A percentile compares a stretch with the other conserved stretches of the same genome.
Evolutionary conservation across 2,113 vertebrate species (phyloP).

Genomic region (Condylura cristata): DNA sequence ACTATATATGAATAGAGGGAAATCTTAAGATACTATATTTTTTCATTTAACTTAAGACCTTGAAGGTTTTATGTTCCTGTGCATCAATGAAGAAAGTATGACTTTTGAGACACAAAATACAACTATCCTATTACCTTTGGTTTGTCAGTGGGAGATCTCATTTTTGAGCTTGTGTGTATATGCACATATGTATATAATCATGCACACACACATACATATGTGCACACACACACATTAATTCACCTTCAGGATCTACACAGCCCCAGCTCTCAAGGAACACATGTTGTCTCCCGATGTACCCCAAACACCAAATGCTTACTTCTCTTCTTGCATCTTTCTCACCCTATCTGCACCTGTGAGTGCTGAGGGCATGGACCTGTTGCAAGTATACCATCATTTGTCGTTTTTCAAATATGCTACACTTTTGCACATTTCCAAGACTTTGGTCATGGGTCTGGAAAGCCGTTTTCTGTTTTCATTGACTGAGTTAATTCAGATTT

Average conservation of each 20-base stretch:
- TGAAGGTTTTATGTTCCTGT: neutral
- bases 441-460: neutral
- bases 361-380: fast-evolving
- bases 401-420: neutral
- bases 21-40: neutral
- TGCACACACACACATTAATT: no score
- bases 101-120: slow-evolving; percentile 62
- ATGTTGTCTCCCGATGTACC: neutral
- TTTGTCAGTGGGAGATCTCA: slow-evolving; percentile 73
- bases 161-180: slow-evolving; percentile 71
- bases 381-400: neutral
- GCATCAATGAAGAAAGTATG: slow-evolving; percentile 68
- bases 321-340: neutral
- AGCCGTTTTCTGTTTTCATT: neutral
- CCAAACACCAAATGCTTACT: neutral
- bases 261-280: neutral
- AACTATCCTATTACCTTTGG: slow-evolving; percentile 70
- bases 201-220: slow-evolving; percentile 65
- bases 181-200: no score
- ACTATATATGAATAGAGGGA: neutral
- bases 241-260: slow-evolving; percentile 14
- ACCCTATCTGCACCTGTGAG: neutral
- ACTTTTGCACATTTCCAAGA: neutral
- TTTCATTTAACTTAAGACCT: neutral
- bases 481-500: neutral